Evolutionary conservation across 2,888 invertebrate genomes (phyloP), one percentile per base, ranked within the genome.

Genomic region (Phortica okadai): DNA sequence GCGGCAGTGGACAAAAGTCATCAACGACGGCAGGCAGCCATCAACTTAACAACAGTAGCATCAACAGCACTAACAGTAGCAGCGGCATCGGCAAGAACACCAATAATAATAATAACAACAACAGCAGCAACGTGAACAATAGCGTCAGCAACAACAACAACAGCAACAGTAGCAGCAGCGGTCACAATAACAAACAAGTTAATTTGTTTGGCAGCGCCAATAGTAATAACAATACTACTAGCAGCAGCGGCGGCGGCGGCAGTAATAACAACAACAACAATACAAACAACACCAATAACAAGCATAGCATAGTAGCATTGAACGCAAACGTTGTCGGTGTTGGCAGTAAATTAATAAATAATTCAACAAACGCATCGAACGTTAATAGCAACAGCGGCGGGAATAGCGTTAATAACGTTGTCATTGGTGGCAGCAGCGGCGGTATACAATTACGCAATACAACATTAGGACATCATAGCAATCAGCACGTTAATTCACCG

Each of bases 401-500:
- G 79, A 56, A 56, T 56, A n/a, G 81, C 62, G 10, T 11, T 2
- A 62, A 25, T 62, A 16, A 25, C 44, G 62, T 44, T 59, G 45
- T 45, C 44, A 41, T 33, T 44, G 56, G 33, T 25, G 42, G 75
- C 45, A 64, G 76, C 58, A 67, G 50, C 50, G 74, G 79, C 69
- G 73, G 80, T 42, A 83, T 83, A 79, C 83, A 76, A 81, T 82
- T 72, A 45, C 21, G 70, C 16, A 72, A 72, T 72, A 72, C 54
- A 56, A 72, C 70, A 33, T 16, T 72, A 45, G 70, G 70, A 56
- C 56, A 72, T 56, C 70, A 72, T 56, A 72, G 56, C 10, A 50
- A 72, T 72, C 70, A 72, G 41, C 77, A 84, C 80, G 81, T 78
- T 83, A 83, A 93, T 89, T 93, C 93, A 90, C 92, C 93, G 85